Base-by-base conservation (phyloP, 2,113 vertebrate genomes). In the Siphamia tubifer region DNA sequence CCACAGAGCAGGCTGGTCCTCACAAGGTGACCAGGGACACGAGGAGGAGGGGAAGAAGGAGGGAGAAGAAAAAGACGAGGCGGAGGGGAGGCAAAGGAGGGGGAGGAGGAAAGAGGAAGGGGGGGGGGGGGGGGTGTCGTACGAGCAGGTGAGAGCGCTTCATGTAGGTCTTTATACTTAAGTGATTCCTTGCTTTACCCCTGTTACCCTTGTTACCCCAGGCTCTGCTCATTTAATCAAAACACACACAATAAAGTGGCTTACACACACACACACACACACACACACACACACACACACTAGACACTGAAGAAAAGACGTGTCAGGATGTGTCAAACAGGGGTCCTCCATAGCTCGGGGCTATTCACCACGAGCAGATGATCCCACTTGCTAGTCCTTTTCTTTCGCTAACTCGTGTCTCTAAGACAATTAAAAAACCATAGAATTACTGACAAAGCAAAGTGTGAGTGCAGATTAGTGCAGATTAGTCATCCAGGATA, bases 1-100 rank as follows among this genome's bases (percentile, higher is more conserved):
- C 96, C 95, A 96, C 94, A 94, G 93, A 94, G 94, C 94, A 96
- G 94, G 94, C 94, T 94, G 94, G 74, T 81, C 85, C 94, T 94
- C 94, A 94, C 95, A 98, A 96, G 96, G 96, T 97, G 96, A 97
- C 86, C 95, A 88, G 88, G 83, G 85, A 82, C 81, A 79, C 71
- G 60, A 61, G 71, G 78, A 69, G 74, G 71, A 58, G 68, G 76
- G n/a, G 56, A 74, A 57, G 83, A 78, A 74, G 58, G 51, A 32
- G 45, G 51, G 39, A 53, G 38, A 61, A 56, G 55, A 69, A 43
- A 28, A 7, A 23, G 31, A 13, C 45, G 63, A 68, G 23, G 28
- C 42, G 24, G 40, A 3, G 36, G 64, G 16, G 30, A 17, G n/a
- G n/a, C n/a, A n/a, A n/a, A n/a, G 51, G 36, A 19, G 9, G 61